A percentile compares a stretch with the other conserved stretches of the same genome.
phyloP scores from a whole-genome alignment of 2,888 invertebrate species.

The Scelioninae gen. 2 region DNA sequence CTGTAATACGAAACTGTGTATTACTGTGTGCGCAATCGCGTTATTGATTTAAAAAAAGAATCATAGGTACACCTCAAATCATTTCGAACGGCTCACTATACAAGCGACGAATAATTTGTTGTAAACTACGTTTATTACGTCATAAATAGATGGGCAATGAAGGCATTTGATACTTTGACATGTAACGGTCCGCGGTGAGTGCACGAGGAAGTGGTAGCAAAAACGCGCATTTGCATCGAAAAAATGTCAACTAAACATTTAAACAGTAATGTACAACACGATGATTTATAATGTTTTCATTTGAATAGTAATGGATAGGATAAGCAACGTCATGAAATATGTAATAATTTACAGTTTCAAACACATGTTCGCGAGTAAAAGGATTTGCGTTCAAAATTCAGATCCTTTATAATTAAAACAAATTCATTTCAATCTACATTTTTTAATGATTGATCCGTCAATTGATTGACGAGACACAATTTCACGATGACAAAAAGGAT shows the following conservation, averaged over 20 bases:
- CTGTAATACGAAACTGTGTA: constrained; percentile 43
- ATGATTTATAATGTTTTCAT: constrained; percentile 26
- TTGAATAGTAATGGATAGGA: constrained; percentile 13
- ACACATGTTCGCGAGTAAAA: too few relatives aligned
- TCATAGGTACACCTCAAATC: constrained; percentile 26
- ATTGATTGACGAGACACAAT: too few relatives aligned
- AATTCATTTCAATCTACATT: too few relatives aligned
- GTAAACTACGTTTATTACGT: constrained; percentile 55
- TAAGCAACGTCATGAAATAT: constrained; percentile 8
- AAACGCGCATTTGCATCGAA: constrained; percentile 8
- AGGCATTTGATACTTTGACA: constrained; percentile 54
- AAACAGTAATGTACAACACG: constrained; percentile 8
- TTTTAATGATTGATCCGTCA: too few relatives aligned
- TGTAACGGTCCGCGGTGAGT: constrained; percentile 47
- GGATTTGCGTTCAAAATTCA: too few relatives aligned
- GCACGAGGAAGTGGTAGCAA: constrained; percentile 29
- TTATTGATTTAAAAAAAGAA: constrained; percentile 7
- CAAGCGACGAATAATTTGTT: constrained; percentile 41
- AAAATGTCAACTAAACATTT: constrained; percentile 19
- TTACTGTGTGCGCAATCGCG: constrained; percentile 40
- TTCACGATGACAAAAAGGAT: background rate
- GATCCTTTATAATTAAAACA: too few relatives aligned
- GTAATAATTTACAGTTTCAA: constrained; percentile 14
- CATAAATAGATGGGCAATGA: constrained; percentile 51
- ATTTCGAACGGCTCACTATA: constrained; percentile 21